phyloP scores from a whole-genome alignment of 2,113 vertebrate genomes.

The Camelus bactrianus region DNA sequence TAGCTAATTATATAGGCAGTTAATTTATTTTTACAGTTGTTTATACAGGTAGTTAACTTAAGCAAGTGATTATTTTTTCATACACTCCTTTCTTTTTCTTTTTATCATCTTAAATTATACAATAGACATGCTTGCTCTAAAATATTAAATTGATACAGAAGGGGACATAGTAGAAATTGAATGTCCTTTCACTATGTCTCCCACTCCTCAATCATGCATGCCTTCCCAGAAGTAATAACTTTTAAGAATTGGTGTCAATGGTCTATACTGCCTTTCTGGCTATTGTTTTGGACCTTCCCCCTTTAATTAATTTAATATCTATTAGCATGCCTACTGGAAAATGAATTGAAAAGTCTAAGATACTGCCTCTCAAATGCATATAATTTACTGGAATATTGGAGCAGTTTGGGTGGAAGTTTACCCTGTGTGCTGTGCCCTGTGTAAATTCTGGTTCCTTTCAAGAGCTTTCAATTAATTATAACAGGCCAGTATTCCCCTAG shows the following conservation, averaged over 20 bases:
- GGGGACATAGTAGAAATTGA: not conserved
- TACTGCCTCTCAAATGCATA: not conserved
- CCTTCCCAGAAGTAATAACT: not conserved
- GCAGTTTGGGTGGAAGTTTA: not conserved
- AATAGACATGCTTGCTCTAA: not conserved
- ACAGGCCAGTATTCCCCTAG: slow-evolving; percentile 54
- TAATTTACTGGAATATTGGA: slow-evolving; percentile 47
- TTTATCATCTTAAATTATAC: slow-evolving; percentile 2
- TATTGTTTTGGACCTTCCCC: not conserved
- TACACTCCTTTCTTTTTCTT: not conserved
- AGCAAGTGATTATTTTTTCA: not conserved
- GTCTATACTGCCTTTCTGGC: not conserved
- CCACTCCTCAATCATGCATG: not conserved
- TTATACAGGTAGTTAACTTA: not conserved
- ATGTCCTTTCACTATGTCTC: not conserved
- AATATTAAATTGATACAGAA: not conserved
- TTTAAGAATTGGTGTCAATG: not conserved
- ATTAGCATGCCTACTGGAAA: not conserved
- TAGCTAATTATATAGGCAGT: not conserved
- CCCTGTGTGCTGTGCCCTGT: not conserved
- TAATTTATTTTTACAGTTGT: not conserved
- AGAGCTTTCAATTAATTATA: slow-evolving; percentile 68
- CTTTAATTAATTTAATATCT: slow-evolving; percentile 18
- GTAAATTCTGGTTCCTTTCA: slow-evolving; percentile 42
- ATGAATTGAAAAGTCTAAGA: not conserved